A percentile compares a stretch with the other conserved stretches of the same genome.
These are phyloP conservation scores for Sylvilagus bachmani DNA, from an alignment of 2,113 vertebrate species.

Conservation along the genomic window DNA sequence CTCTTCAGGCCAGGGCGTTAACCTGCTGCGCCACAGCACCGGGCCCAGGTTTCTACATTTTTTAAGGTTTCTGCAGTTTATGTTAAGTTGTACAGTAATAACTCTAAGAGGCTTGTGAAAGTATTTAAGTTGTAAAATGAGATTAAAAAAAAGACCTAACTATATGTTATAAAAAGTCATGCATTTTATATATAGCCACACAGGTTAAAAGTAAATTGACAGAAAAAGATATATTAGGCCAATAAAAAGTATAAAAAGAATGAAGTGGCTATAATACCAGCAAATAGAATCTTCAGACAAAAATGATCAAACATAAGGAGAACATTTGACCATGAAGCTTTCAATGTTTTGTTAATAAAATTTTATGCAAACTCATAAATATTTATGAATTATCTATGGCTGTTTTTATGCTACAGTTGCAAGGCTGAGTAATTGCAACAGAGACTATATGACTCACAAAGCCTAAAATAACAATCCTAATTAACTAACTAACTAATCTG, in stretches of 20 bases:
- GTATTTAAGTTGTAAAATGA: conserved; percentile 20
- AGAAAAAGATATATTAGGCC: neutral
- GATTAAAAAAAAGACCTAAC: conserved; percentile 12
- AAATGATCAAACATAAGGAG: conserved; percentile 21
- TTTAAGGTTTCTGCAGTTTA: conserved; percentile 29
- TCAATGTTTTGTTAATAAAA: neutral
- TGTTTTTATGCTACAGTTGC: neutral
- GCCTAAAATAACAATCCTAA: neutral
- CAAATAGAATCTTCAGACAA: conserved; percentile 30
- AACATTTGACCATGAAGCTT: neutral
- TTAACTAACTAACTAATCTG: conserved; percentile 36
- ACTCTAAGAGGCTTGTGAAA: neutral
- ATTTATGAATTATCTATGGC: neutral
- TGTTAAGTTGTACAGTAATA: conserved; percentile 32
- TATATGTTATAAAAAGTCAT: neutral
- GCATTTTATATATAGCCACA: conserved; percentile 41
- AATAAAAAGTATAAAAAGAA: conserved; percentile 41
- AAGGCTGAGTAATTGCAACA: neutral
- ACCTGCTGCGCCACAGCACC: too few species aligned
- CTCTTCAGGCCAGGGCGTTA: too few species aligned
- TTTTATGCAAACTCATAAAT: neutral
- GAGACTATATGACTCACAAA: neutral
- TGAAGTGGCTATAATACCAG: neutral
- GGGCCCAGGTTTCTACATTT: too few species aligned
- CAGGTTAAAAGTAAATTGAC: conserved; percentile 5